Base-by-base conservation (phyloP, 2,113 vertebrate species). In the Trogon surrucura region DNA sequence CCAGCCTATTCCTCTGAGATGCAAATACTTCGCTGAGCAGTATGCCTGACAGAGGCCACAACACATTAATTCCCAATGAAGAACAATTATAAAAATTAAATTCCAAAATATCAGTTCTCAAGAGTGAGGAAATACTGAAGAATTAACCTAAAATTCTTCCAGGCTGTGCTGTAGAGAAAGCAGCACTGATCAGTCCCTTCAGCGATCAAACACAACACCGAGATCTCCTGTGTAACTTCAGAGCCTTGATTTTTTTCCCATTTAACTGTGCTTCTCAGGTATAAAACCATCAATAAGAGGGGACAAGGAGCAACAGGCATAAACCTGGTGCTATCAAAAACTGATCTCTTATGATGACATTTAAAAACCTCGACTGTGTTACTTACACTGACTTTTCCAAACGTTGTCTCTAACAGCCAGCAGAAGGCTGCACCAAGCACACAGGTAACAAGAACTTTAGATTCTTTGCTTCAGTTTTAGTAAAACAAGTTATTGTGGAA, bases 241-340 rank as follows among this genome's bases (percentile, higher is more conserved):
- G 66, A 45, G 6, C 7, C 25, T 84, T 79, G 29, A 16, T 48
- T 26, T 77, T 66, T 67, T 71, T 73, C 21, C 25, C 41, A 48
- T 36, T 74, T 74, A 94, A 95, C 65, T 60, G 94, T 21, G 54
- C 75, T 73, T 86, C 80, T 56, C 50, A 92, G 71, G 71, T 85
- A 72, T 32, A 85, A 85, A 84, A 23, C 14, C 3, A 60, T 47
- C 67, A 41, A 17, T 29, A 41, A 38, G 11, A 79, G 23, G n/a
- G 44, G 47, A 80, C 44, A 62, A 16, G 67, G 53, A 67, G 30
- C 80, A 88, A 53, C 18, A 38, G 48, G 36, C 62, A 48, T 34
- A 79, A 86, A 75, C 54, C 82, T 38, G 54, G 58, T 90, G 41
- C 77, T 89, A 57, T 16, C 60, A 91, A 91, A 91, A 91, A 29